Base-by-base conservation (phyloP, 2,113 vertebrate species). In the Cavia aperea region DNA sequence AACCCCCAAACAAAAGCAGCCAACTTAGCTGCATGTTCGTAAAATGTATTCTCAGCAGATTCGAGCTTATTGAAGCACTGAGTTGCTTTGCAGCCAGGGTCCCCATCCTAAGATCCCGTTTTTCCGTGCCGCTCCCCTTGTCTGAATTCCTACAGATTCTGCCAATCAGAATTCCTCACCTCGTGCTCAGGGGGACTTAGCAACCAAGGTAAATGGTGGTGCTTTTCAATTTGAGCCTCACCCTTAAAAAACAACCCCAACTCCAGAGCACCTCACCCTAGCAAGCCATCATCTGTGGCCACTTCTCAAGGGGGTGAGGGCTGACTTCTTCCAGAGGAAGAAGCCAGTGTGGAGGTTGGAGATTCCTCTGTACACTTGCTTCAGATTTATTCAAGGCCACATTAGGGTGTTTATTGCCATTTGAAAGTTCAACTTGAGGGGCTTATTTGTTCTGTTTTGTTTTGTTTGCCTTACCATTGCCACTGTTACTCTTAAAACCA, bases 31-130 rank as follows among this genome's bases (percentile, higher is more conserved):
- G 98, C 97, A 96, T 98, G 97, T 98, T 98, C 97, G 97, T 97
- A 97, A 98, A 98, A 98, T 98, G 97, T 98, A 98, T 98, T 98
- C 98, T 98, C 98, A 98, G 98, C 98, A 98, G 98, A 98, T 97
- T 98, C 90, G 18, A 97, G 97, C 97, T 97, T 97, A 97, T 96
- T 97, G 96, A 95, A 97, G 97, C 97, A 96, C 98, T 94, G 91
- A 0, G 95, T 95, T 87, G 19, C 97, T 97, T 92, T 95, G 95
- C 95, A 92, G 94, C 97, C 95, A 94, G 95, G 95, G 96, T 94
- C 2, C 73, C 94, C 95, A 56, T 94, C 96, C 96, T 81, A 86
- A 96, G 96, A 97, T 95, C 96, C 94, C 96, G 94, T 96, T 95
- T 94, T 95, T 88, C 90, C 93, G 89, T 66, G 90, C 94, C 43